Evolutionary conservation across 2,888 invertebrate genomes (phyloP), one percentile per base, ranked within the genome.

Genomic region (Folsomia candida): DNA sequence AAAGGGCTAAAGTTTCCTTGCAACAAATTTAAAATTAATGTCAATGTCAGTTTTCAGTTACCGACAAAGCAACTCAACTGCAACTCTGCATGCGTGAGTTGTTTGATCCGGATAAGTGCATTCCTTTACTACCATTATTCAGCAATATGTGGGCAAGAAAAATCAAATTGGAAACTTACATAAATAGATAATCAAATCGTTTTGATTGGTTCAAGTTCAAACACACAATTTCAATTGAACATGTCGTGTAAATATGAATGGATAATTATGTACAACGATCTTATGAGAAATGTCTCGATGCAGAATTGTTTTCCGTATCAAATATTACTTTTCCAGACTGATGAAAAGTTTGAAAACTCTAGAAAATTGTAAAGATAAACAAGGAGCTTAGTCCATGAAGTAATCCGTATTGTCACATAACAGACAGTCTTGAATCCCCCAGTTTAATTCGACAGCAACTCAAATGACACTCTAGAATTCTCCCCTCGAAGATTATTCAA

Each of bases 341-440:
- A n/a, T n/a, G n/a, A n/a, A n/a, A n/a, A n/a, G n/a, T n/a, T n/a
- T n/a, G n/a, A n/a, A n/a, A n/a, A n/a, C n/a, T n/a, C n/a, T n/a
- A n/a, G n/a, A n/a, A n/a, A 37, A 37, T 37, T 9, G 37, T 54
- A 22, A 54, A 54, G 20, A 54, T 20, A 54, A 54, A 54, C 54
- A 22, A 47, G 22, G 6, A 18, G n/a, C 54, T 54, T n/a, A 54
- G 20, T 47, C 20, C 54, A 22, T 18, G 22, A 54, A 54, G 22
- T 54, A 54, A 54, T 54, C 54, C n/a, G 54, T 54, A 54, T 54
- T 54, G n/a, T 54, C 54, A 54, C 47, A n/a, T n/a, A 37, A 37
- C 4, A 14, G 37, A 37, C 4, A 37, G 14, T 37, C 37, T 37
- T 4, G 37, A 4, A 37, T 9, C 37, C 37, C 37, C 14, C 37